Evolutionary conservation across 2,797 vertebrate species (phyloP), one percentile per base, ranked within the genome.

Genomic region (Borostomias antarcticus): DNA sequence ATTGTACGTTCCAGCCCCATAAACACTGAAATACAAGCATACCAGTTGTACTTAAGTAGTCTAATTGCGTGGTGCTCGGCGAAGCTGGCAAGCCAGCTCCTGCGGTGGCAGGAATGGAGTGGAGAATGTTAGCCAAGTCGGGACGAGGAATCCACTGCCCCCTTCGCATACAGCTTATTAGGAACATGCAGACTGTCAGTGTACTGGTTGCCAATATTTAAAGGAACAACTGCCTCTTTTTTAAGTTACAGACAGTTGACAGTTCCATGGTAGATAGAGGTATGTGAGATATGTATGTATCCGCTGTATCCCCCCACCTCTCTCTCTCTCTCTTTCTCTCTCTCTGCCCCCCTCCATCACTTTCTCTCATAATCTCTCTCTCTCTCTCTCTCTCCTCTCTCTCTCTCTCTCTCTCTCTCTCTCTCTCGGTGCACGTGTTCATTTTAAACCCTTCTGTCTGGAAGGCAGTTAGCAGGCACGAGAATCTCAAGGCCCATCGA

Each of bases 1-100:
- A 53, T 29, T 67, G 57, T 52, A 51, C 13, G 40, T 21, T 60
- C 21, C 33, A 67, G n/a, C 17, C 48, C 13, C n/a, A 35, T 66
- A 60, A 60, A 67, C 33, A 19, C 10, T 43, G 23, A 50, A 66
- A 40, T 51, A 32, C 30, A 13, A 50, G 43, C 47, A 52, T 52
- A 30, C 33, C 47, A 37, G 25, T 29, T 29, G 10, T 25, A 28
- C 7, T 35, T 37, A 19, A 19, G 9, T 35, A 19, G 7, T 43
- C 21, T 21, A 43, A 30, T 67, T 19, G 32, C 30, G 51, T 58
- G 28, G 30, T 58, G 35, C 26, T 29, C 53, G 62, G n/a, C 28
- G 15, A 19, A 3, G 26, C 11, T 64, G 62, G n/a, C 28, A 21
- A 19, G 8, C 43, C 11, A 7, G n/a, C 28, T 15, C n/a, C 33